Conservation (phyloP, 2,113 vertebrate genomes). For the Suncus etruscus region DNA sequence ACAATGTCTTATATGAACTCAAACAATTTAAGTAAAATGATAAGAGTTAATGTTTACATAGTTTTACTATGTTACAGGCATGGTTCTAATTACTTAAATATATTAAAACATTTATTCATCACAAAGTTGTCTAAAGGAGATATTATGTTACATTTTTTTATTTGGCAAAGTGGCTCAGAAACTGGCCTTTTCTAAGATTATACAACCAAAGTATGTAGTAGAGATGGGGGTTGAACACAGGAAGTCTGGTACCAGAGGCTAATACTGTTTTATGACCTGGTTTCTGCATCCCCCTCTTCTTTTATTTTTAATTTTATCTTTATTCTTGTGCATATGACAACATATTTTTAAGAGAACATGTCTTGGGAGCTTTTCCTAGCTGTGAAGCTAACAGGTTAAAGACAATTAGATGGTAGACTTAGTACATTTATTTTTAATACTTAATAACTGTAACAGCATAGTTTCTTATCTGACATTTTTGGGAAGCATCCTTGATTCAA, state of each 20-base stretch:
- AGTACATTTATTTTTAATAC: conserved; percentile 42
- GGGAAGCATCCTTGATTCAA: background rate
- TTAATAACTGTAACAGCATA: background rate
- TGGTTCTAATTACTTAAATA: background rate
- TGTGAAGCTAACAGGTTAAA: background rate
- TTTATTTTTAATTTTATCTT: background rate
- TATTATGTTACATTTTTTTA: background rate
- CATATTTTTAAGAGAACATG: background rate
- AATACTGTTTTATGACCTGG: background rate
- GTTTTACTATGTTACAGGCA: background rate
- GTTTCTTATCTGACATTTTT: conserved; percentile 3
- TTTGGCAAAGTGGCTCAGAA: background rate
- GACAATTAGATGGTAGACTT: background rate
- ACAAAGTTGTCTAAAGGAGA: background rate
- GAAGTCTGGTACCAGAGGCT: background rate
- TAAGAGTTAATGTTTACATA: background rate
- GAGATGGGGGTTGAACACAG: background rate
- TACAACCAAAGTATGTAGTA: background rate
- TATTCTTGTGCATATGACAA: background rate
- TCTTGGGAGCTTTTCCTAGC: background rate
- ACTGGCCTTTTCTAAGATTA: background rate
- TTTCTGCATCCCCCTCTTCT: background rate
- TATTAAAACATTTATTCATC: background rate
- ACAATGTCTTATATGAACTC: background rate
- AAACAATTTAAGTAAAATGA: background rate